A percentile compares a stretch with the other conserved stretches of the same genome.
Conservation (phyloP, 2,888 invertebrate genomes). For the Coleophora flavipennella region DNA sequence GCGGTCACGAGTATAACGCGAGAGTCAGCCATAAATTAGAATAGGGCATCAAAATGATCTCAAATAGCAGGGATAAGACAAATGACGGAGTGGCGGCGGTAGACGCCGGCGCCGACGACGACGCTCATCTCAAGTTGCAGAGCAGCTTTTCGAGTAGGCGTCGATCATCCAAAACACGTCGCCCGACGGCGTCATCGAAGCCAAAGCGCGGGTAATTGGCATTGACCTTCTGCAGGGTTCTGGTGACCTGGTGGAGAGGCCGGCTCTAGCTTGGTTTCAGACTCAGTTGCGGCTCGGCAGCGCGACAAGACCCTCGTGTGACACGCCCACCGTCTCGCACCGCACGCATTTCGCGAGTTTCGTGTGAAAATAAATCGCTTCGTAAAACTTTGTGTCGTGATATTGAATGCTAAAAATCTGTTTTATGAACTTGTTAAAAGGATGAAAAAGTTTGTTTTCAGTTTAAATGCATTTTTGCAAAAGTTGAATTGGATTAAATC, state of each 20-base stretch:
- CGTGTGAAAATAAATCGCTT: not conserved
- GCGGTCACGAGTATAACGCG: too few species aligned
- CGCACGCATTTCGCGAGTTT: not conserved
- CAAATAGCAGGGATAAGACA: too few species aligned
- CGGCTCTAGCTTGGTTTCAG: conserved; percentile 10
- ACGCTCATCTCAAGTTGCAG: too few species aligned
- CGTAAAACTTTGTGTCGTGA: not conserved
- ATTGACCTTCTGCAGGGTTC: conserved; percentile 17
- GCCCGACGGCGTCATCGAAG: not conserved
- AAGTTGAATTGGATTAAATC: not conserved
- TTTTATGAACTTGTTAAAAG: not conserved
- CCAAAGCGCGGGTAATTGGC: conserved; percentile 11
- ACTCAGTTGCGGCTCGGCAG: conserved; percentile 24
- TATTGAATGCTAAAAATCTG: not conserved
- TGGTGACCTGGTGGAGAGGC: conserved; percentile 4
- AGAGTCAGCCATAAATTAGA: too few species aligned
- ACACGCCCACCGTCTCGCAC: conserved; percentile 13
- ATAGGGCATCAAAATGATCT: too few species aligned
- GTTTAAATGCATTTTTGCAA: not conserved
- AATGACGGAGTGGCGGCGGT: too few species aligned
- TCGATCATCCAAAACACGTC: not conserved
- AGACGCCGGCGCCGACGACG: too few species aligned
- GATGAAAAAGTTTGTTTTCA: not conserved
- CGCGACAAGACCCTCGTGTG: conserved; percentile 18
- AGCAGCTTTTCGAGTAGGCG: not conserved